These are phyloP conservation scores for Lithobius niger DNA, from an alignment of 1,140 invertebrate genomes.

Conservation along the genomic window DNA sequence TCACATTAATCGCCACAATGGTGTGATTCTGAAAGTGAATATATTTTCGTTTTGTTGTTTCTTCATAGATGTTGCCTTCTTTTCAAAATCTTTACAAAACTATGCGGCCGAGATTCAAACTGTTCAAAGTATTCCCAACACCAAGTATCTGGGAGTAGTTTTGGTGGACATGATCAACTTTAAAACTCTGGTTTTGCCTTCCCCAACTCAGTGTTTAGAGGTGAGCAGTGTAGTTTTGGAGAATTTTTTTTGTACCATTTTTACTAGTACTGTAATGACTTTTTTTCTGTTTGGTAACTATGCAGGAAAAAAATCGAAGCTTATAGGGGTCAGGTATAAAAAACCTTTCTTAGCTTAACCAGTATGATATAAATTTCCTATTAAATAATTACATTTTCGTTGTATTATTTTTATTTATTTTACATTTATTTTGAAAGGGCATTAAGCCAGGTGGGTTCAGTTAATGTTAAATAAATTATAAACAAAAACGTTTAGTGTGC, in stretches of 20 bases:
- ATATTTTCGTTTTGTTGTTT: background rate
- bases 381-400: no score
- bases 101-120: slow-evolving; percentile 10
- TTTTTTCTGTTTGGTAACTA: no score
- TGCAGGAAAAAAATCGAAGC: no score
- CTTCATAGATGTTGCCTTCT: no score
- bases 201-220: slow-evolving; percentile 48
- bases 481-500: no score
- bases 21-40: background rate
- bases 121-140: slow-evolving; percentile 45
- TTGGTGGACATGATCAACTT: slow-evolving; percentile 52
- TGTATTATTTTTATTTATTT: background rate
- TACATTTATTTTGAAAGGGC: background rate
- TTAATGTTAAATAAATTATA: no score
- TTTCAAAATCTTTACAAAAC: background rate
- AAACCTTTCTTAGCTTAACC: no score
- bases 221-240: slow-evolving; percentile 31
- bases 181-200: slow-evolving; percentile 49
- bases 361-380: no score
- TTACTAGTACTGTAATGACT: no score
- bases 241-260: no score
- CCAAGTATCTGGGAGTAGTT: slow-evolving; percentile 48
- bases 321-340: no score
- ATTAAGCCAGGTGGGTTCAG: no score
- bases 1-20: background rate